phyloP scores from a whole-genome alignment of 2,797 vertebrate genomes.

The Macropus fuliginosus region DNA sequence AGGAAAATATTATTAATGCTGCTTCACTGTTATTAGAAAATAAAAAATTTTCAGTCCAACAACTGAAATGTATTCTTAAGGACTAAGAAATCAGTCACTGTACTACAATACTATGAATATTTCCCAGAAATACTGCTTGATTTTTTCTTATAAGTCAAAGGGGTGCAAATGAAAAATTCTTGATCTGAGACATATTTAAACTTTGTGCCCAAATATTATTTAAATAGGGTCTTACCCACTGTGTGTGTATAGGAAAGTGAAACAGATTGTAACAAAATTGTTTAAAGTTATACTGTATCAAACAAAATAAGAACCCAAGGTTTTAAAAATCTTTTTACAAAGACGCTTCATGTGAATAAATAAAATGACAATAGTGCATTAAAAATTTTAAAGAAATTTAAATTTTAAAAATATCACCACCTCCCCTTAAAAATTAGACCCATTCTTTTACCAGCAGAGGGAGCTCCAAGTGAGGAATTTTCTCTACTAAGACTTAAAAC shows the following conservation, averaged over 20 bases:
- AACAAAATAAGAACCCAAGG: not conserved
- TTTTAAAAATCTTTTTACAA: not conserved
- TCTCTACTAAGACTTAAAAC: not conserved
- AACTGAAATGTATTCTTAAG: not conserved
- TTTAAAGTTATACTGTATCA: not conserved
- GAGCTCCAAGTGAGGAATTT: not conserved
- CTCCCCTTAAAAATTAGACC: not conserved
- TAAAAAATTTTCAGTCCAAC: not conserved
- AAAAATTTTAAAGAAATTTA: not conserved
- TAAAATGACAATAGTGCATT: not conserved
- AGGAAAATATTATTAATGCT: slow-evolving; percentile 8
- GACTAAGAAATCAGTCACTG: not conserved
- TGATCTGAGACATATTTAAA: not conserved
- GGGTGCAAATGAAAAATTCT: not conserved
- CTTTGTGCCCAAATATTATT: not conserved
- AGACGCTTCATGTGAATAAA: not conserved
- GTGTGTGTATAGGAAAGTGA: not conserved
- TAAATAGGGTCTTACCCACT: not conserved
- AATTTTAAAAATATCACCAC: not conserved
- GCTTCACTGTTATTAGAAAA: not conserved
- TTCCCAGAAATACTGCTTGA: not conserved
- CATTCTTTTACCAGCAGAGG: not conserved
- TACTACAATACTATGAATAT: not conserved
- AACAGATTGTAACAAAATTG: not conserved
- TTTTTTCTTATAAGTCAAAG: not conserved